Base-by-base conservation (phyloP, 2,113 vertebrate genomes). In the Phalacrocorax brasilianus region DNA sequence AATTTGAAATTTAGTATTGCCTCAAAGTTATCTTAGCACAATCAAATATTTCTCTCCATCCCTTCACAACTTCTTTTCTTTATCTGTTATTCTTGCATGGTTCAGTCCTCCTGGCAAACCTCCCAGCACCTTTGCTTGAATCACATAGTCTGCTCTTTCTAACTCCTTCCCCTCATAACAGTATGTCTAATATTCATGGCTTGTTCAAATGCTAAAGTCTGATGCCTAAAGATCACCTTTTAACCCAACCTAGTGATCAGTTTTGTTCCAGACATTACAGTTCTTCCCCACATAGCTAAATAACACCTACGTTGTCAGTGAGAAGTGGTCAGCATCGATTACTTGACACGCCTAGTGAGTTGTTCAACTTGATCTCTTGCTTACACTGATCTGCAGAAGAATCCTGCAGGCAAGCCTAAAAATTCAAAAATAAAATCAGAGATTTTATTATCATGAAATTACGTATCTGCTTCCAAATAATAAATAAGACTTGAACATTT, bases 401-500 rank as follows among this genome's bases (percentile, higher is more conserved):
- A 89, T 89, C 80, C 74, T 30, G 33, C 65, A 80, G 55, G 19
- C 73, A 23, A 66, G 73, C 65, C 88, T 58, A 58, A 84, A 70
- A 74, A 53, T 30, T 47, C 44, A 35, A 47, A 49, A 70, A 47
- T 10, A 79, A 85, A 74, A 53, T 10, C 23, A 32, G 12, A 74
- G 32, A 47, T 76, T 73, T 91, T 74, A 66, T 78, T 47, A 76
- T 81, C 50, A 80, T 19, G 58, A 95, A 93, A 96, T 89, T 73
- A 89, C 20, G 68, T 85, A 23, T 90, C 47, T 91, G 50, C 56
- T 70, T 91, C 86, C 62, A 97, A 95, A 70, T 79, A 87, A 89
- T 89, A 90, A 71, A 70, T 70, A 90, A 50, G 49, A 78, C 42
- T 55, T 82, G 32, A 91, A 55, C 65, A 70, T 85, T 96, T 92